A percentile compares a stretch with the other conserved stretches of the same genome.
Evolutionary conservation across 2,797 vertebrate genomes (phyloP).

Genomic region (Centropyge bicolor): DNA sequence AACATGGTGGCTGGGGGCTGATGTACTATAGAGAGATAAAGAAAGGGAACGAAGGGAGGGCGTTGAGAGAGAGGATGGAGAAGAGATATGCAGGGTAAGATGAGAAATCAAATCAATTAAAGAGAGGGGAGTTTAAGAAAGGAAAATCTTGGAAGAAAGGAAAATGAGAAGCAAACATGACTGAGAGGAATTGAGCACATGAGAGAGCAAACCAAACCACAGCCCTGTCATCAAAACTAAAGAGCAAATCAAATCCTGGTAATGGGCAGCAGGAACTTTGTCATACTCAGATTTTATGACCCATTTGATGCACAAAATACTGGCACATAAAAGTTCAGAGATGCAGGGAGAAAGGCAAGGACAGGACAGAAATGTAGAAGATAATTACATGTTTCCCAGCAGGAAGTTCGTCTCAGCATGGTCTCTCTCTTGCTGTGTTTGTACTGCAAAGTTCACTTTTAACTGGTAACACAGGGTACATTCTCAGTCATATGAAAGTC

Average conservation of each 20-base stretch:
- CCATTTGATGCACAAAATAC: constrained; percentile 18
- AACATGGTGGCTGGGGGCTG: constrained; percentile 73
- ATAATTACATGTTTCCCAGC: constrained; percentile 54
- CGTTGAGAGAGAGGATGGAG: constrained; percentile 32
- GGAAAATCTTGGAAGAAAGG: constrained; percentile 8
- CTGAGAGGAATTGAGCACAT: background rate
- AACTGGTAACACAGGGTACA: background rate
- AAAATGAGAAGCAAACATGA: constrained; percentile 16
- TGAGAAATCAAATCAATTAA: constrained; percentile 35
- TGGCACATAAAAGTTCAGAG: constrained; percentile 11
- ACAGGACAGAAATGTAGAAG: constrained; percentile 20
- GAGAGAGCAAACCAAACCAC: constrained; percentile 17
- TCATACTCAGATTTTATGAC: constrained; percentile 19
- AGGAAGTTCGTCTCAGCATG: constrained; percentile 35
- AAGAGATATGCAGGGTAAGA: constrained; percentile 22
- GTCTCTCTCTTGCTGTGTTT: constrained; percentile 5
- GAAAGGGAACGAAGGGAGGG: constrained; percentile 38
- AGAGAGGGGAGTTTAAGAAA: background rate
- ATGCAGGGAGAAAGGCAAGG: constrained; percentile 1
- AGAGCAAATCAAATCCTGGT: constrained; percentile 26
- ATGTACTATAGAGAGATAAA: constrained; percentile 62
- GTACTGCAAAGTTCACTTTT: constrained; percentile 18
- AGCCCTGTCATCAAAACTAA: constrained; percentile 12
- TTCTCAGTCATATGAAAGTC: background rate
- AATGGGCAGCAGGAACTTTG: background rate